These are phyloP conservation scores for Xestobium rufovillosum DNA, from an alignment of 2,888 invertebrate species.

Conservation along the genomic window DNA sequence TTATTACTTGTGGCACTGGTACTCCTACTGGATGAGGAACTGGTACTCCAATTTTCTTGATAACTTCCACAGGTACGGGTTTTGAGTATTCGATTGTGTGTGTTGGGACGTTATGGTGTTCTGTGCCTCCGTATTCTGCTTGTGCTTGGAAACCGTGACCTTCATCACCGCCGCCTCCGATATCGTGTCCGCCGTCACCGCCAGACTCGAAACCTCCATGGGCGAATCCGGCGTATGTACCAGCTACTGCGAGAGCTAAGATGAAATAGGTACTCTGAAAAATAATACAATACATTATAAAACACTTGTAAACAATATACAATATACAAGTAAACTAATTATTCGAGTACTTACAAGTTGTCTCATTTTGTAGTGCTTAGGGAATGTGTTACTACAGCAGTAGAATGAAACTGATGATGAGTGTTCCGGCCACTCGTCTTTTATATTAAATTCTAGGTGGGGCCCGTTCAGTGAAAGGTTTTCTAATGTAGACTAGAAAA, in stretches of 20 bases:
- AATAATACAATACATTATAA: background rate
- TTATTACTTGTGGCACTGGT: slow-evolving; percentile 61
- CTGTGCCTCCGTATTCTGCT: slow-evolving; percentile 1
- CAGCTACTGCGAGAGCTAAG: slow-evolving; percentile 29
- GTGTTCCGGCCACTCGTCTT: slow-evolving; percentile 26
- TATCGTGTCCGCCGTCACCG: slow-evolving; percentile 13
- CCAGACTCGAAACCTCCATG: slow-evolving; percentile 16
- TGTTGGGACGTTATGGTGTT: slow-evolving; percentile 46
- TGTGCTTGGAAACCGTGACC: background rate
- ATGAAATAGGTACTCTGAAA: slow-evolving; percentile 25
- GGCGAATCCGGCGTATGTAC: slow-evolving; percentile 31
- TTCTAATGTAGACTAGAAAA: slow-evolving; percentile 12
- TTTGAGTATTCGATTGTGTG: slow-evolving; percentile 62
- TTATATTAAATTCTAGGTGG: slow-evolving; percentile 32
- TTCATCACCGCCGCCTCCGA: slow-evolving; percentile 11
- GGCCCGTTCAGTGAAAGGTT: slow-evolving; percentile 32
- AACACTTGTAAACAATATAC: no score
- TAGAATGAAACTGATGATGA: slow-evolving; percentile 33
- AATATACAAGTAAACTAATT: no score
- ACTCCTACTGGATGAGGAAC: slow-evolving; percentile 66
- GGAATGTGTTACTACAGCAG: slow-evolving; percentile 26
- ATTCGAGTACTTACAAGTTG: slow-evolving; percentile 30
- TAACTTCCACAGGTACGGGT: slow-evolving; percentile 61
- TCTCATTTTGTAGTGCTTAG: slow-evolving; percentile 28
- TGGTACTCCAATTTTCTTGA: slow-evolving; percentile 66